Conservation (phyloP, 1,140 invertebrate species). For the Muscidifurax raptorellus region DNA sequence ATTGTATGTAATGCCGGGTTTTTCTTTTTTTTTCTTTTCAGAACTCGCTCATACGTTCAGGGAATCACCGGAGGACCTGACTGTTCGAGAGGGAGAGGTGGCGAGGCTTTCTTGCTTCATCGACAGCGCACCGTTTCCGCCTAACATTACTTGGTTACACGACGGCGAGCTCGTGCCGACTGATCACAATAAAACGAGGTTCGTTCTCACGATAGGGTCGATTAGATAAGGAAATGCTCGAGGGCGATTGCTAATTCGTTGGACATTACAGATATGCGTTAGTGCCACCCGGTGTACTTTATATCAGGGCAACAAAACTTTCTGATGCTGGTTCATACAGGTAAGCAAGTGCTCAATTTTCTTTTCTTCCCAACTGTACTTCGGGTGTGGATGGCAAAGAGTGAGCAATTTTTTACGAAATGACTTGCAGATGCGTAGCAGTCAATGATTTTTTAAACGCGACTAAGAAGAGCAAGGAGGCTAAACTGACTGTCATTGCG, state of each 20-base stretch:
- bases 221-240: slow-evolving; percentile 33
- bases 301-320: slow-evolving; percentile 76
- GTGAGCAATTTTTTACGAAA: background rate
- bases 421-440: slow-evolving; percentile 66
- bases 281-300: slow-evolving; percentile 77
- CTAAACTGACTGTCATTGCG: slow-evolving; percentile 72
- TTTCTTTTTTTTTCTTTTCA: slow-evolving; percentile 52
- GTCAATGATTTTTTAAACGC: slow-evolving; percentile 74
- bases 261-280: slow-evolving; percentile 70
- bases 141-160: slow-evolving; percentile 76
- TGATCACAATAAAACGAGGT: slow-evolving; percentile 69
- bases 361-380: too few relatives aligned
- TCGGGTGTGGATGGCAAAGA: background rate
- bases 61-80: slow-evolving; percentile 71
- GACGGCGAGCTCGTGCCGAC: slow-evolving; percentile 72
- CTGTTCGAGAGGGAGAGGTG: slow-evolving; percentile 73
- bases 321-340: slow-evolving; percentile 79
- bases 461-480: slow-evolving; percentile 74
- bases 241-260: slow-evolving; percentile 47
- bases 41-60: slow-evolving; percentile 74
- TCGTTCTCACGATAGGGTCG: slow-evolving; percentile 50
- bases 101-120: slow-evolving; percentile 76
- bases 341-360: slow-evolving; percentile 65
- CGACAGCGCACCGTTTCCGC: slow-evolving; percentile 75
- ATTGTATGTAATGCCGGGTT: background rate